Evolutionary conservation across 2,113 vertebrate genomes (phyloP), one percentile per base, ranked within the genome.

Genomic region (Pandion haliaetus): DNA sequence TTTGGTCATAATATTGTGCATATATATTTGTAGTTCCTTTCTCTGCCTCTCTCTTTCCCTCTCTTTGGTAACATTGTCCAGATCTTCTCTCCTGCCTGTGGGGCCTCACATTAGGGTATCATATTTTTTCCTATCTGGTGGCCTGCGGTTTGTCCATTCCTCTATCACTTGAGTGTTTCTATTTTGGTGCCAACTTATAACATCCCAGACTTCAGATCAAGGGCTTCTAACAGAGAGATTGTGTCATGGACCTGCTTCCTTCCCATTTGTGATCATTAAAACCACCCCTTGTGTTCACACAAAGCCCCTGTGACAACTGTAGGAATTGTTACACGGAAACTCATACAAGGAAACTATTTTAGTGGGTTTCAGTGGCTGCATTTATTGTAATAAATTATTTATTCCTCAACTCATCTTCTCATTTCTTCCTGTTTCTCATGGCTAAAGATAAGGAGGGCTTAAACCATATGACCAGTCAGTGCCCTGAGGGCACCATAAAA

Each of bases 121-220:
- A 78, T 97, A 93, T 92, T 88, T 96, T 96, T 93, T 96, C 93
- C 93, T 98, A 95, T 97, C 96, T 94, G 84, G 93, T 95, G 91
- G 94, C 94, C 97, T 98, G 97, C 1, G 29, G 90, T 98, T 98
- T 98, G 96, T 98, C 96, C 86, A 1, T 95, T 90, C 49, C 79
- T 98, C 93, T 97, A 91, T 98, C 98, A 96, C 97, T 97, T 96
- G 88, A 97, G 86, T 93, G 94, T 96, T 98, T 97, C 95, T 96
- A 97, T 98, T 97, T 97, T 97, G 96, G 98, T 97, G 92, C 93
- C 96, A 88, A 67, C 87, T 97, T 97, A 94, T 83, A 95, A 95
- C 90, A 98, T 95, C 97, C 88, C 92, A 96, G 94, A 96, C 88
- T 98, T 98, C 93, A 92, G 69, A 97, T 97, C 95, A 96, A 79